Evolutionary conservation across 2,888 invertebrate species (phyloP), one percentile per base, ranked within the genome.

Genomic region (Sceliomorpha sp.): DNA sequence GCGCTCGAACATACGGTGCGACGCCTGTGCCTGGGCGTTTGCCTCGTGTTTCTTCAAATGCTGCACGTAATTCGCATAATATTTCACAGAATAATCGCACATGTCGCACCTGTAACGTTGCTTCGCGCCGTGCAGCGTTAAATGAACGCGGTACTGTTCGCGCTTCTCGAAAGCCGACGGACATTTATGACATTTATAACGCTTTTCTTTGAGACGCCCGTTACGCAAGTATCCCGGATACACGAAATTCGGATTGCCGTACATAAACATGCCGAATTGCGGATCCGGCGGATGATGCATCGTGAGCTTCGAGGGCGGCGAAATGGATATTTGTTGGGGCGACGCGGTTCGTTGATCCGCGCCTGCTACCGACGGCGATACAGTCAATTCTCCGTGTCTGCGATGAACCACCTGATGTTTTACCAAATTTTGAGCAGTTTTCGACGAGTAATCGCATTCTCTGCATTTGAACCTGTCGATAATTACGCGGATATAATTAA

Each of bases 71-170:
- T 95, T 95, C 1, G 95, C 95, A 78, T 94, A 95, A 85, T 95
- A 95, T 78, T 95, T 95, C 0, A 96, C 96, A 1, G 96, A 95
- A 88, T 96, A 96, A 88, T 96, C 96, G 87, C 96, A 96, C 34
- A 92, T 90, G 77, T 94, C 93, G 89, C 96, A 96, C 76, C 92
- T 93, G 85, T 95, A 96, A 66, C 94, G 91, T 86, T 96, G 95
- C 78, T 94, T 93, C 0, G 95, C 94, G 1, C 96, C 96, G 83
- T 96, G 96, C 36, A 96, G 89, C 10, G 93, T 93, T 75, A 94
- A 88, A 88, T 96, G 96, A 15, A 94, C 92, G 86, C 94, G 94
- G 86, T 94, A 96, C 85, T 96, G 95, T 78, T 94, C 93, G 29
- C 94, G 90, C 88, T 96, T 96, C 79, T 95, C 95, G 87, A 96